Conservation (phyloP, 1,140 invertebrate genomes). For the Bilobella aurantiaca region DNA sequence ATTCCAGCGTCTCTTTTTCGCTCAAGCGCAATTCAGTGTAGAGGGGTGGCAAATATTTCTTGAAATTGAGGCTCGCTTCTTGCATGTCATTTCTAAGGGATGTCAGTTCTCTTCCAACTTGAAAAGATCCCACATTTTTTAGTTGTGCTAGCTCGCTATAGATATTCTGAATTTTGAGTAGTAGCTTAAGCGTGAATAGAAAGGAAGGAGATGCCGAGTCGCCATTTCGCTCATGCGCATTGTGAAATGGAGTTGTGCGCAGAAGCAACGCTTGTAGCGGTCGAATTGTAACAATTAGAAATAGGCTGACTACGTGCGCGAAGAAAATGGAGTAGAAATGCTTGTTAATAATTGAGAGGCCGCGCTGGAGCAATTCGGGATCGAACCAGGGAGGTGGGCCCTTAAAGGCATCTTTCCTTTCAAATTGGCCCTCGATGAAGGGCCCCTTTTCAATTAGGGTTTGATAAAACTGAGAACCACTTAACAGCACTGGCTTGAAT, state of each 20-base stretch:
- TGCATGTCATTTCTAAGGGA: background rate
- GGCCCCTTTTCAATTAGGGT: slow-evolving; percentile 1
- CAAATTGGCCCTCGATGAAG: background rate
- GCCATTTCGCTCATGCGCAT: background rate
- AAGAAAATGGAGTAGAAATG: slow-evolving; percentile 32
- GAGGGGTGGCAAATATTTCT: slow-evolving; percentile 11
- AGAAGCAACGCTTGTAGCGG: slow-evolving; percentile 28
- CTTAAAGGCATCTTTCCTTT: background rate
- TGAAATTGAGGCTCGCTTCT: background rate
- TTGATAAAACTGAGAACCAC: slow-evolving; percentile 8
- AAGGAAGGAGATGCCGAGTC: background rate
- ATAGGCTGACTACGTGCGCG: slow-evolving; percentile 28
- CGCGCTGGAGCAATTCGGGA: slow-evolving; percentile 17
- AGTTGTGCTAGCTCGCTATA: slow-evolving; percentile 12
- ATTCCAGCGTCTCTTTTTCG: background rate
- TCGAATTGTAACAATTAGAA: slow-evolving; percentile 24
- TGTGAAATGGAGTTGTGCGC: background rate
- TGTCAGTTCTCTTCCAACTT: slow-evolving; percentile 17
- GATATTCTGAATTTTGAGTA: slow-evolving; percentile 6
- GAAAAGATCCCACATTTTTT: slow-evolving; percentile 13
- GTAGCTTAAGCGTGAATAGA: background rate
- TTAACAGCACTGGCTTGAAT: background rate
- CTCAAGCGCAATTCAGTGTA: background rate
- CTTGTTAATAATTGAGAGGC: slow-evolving; percentile 19
- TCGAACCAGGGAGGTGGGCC: slow-evolving; percentile 12